Evolutionary conservation across 2,113 vertebrate genomes (phyloP), one percentile per base, ranked within the genome.

Genomic region (Strix uralensis): DNA sequence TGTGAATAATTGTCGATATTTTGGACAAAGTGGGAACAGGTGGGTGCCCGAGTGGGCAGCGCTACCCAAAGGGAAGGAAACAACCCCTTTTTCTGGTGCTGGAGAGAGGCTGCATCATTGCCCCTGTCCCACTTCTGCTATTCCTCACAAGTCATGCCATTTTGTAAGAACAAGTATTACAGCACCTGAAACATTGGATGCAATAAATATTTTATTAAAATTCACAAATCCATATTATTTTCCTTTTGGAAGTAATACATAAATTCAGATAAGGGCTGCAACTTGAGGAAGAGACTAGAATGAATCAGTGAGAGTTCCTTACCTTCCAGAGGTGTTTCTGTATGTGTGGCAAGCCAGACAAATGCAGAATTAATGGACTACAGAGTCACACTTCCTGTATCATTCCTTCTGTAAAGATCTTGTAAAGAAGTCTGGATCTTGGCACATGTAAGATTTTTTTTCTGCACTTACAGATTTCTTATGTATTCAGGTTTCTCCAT

Each of bases 11-110:
- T 6, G 1, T 70, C 67, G 30, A 5, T 70, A 42, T 83, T 90
- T 93, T 5, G 13, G 72, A 47, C 54, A 36, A 73, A 77, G 36
- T 54, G 55, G 42, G 67, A 83, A 36, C 16, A 69, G 63, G 36
- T 62, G 63, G 81, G 23, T 38, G n/a, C 16, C 49, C 1, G 0
- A 2, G 25, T 20, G 34, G 52, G 30, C 51, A 81, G 49, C 0
- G 0, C 8, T 62, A 34, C 16, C 20, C 0, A 0, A 25, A 75
- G 34, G 44, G 13, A 69, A 86, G 63, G 22, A 81, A 79, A 23
- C 1, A 54, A 65, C 10, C 4, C 4, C 2, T 40, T 72, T 67
- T 82, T 47, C 9, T 49, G 65, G 30, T 73, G 25, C 36, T 69
- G 27, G 52, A n/a, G 11, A 69, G 42, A 55, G 20, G 16, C 70